A percentile compares a stretch with the other conserved stretches of the same genome.
Evolutionary conservation across 2,888 invertebrate species (phyloP).

Genomic region (Endotricha flammealis): DNA sequence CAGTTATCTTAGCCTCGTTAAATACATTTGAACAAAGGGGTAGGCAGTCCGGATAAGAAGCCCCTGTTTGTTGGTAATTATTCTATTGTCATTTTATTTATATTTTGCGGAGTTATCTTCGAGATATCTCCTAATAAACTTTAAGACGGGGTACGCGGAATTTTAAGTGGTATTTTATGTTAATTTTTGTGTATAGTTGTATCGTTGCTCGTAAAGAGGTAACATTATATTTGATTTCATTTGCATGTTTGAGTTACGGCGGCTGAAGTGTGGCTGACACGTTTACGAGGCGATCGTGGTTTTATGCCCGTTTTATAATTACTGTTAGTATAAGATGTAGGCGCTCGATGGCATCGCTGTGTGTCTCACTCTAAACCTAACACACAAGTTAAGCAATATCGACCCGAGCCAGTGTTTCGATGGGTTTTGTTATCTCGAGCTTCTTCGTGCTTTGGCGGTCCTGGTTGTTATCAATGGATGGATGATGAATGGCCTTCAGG

Average conservation of each 20-base stretch:
- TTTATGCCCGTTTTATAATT: too few relatives aligned
- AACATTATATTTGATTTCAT: conserved; percentile 43
- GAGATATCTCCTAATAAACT: conserved; percentile 68
- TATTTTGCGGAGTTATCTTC: conserved; percentile 64
- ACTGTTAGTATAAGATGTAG: too few relatives aligned
- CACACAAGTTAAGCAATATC: too few relatives aligned
- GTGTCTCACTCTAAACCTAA: too few relatives aligned
- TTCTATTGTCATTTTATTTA: conserved; percentile 73
- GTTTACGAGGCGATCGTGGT: conserved; percentile 4
- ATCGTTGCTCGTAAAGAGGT: conserved; percentile 27
- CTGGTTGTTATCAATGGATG: too few relatives aligned
- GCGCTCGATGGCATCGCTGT: too few relatives aligned
- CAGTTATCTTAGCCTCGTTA: not conserved
- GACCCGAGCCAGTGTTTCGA: too few relatives aligned
- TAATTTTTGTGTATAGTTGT: conserved; percentile 59
- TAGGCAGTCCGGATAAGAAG: conserved; percentile 27
- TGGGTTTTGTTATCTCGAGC: too few relatives aligned
- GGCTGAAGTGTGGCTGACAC: conserved; percentile 12
- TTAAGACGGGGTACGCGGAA: conserved; percentile 49
- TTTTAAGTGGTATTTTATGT: conserved; percentile 73
- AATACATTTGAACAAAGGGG: conserved; percentile 30
- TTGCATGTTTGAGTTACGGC: conserved; percentile 40
- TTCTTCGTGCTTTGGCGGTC: too few relatives aligned
- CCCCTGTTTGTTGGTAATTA: conserved; percentile 56
- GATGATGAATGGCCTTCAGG: too few relatives aligned